phyloP scores from a whole-genome alignment of 2,113 vertebrate species.

The Jaculus jaculus region DNA sequence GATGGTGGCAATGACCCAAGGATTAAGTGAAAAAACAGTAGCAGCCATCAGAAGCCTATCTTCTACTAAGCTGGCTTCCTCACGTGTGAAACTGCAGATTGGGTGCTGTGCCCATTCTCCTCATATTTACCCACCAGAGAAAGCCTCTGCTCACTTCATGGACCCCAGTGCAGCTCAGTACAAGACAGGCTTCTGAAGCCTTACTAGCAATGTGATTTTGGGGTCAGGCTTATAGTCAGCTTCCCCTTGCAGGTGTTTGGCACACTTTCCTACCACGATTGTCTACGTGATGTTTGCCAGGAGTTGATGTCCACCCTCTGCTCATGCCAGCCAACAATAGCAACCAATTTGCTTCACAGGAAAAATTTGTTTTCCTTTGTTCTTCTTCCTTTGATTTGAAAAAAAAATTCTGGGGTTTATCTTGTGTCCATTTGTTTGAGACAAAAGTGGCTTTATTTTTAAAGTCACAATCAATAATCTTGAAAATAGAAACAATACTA shows the following conservation, averaged over 20 bases:
- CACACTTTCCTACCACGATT: no score
- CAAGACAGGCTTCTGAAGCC: no score
- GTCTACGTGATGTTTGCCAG: no score
- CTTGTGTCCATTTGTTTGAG: slow-evolving; percentile 55
- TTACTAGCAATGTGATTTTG: no score
- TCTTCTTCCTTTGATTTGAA: not conserved
- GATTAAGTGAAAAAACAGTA: not conserved
- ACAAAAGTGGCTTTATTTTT: slow-evolving; percentile 63
- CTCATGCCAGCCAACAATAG: not conserved
- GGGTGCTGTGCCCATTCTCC: no score
- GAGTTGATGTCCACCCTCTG: no score
- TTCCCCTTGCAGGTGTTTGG: no score
- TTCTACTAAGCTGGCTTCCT: not conserved
- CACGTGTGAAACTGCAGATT: not conserved
- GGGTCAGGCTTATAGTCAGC: no score
- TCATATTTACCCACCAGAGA: no score
- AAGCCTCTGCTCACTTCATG: no score
- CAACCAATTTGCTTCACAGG: not conserved
- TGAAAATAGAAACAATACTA: slow-evolving; percentile 57
- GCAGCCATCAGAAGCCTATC: not conserved
- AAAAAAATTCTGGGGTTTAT: not conserved
- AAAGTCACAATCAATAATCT: slow-evolving; percentile 53
- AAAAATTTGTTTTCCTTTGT: not conserved
- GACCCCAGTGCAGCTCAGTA: no score
- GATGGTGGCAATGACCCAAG: not conserved